These are phyloP conservation scores for Eudyptes chrysolophus DNA, from an alignment of 2,113 vertebrate species.

Conservation along the genomic window DNA sequence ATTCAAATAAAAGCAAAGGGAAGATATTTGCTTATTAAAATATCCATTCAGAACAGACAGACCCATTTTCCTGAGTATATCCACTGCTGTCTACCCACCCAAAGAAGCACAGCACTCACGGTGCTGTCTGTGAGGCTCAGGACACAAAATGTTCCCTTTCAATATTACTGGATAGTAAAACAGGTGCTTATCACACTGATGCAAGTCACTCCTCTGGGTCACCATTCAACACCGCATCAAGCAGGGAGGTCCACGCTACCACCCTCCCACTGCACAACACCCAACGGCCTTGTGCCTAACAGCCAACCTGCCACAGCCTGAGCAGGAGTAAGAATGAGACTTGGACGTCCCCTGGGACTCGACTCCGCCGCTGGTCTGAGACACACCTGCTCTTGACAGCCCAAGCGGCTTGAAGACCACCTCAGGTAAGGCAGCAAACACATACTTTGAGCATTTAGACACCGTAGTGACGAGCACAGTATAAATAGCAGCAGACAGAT, in stretches of 20 bases:
- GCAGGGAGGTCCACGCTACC: neutral
- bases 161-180: neutral
- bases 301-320: neutral
- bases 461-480: neutral
- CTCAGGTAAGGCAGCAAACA: neutral
- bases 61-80: neutral
- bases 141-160: neutral
- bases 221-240: neutral
- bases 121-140: neutral
- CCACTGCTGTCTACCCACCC: neutral
- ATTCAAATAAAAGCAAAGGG: constrained; percentile 22
- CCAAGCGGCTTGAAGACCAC: neutral
- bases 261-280: neutral
- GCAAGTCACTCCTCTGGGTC: neutral
- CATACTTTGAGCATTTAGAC: neutral
- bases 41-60: neutral
- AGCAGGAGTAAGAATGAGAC: neutral
- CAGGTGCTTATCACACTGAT: neutral
- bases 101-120: neutral
- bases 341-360: neutral
- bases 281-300: neutral
- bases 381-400: neutral
- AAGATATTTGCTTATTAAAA: constrained; percentile 13
- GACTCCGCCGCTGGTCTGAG: neutral
- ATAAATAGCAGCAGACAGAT: constrained; percentile 55